Percentiles rank a stretch among this genome's conserved stretches.
Evolutionary conservation across 2,113 vertebrate genomes (phyloP).

Genomic region (Sylvia atricapilla): DNA sequence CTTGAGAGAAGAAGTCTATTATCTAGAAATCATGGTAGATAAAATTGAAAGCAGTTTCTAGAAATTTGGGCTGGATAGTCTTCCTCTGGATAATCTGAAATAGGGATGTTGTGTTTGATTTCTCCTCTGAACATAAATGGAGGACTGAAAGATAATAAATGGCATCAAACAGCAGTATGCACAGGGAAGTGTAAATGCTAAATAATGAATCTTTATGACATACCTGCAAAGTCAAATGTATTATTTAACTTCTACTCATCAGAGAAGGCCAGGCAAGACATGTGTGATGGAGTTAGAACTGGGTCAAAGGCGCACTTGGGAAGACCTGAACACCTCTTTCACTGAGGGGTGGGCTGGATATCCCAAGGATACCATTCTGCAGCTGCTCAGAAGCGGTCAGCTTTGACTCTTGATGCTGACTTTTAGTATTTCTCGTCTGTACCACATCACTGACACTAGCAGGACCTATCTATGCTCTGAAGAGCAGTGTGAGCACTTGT

Average conservation of each 20-base stretch:
- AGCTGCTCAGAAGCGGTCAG: neutral
- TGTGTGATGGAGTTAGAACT: neutral
- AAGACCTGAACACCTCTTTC: neutral
- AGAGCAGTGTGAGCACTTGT: neutral
- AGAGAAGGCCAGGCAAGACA: neutral
- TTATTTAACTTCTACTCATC: neutral
- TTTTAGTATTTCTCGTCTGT: neutral
- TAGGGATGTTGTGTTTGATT: neutral
- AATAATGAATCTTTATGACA: neutral
- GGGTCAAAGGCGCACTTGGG: neutral
- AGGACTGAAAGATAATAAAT: neutral
- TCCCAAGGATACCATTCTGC: neutral
- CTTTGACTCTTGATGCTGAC: neutral
- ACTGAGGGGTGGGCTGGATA: neutral
- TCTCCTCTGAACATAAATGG: neutral
- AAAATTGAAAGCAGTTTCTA: neutral
- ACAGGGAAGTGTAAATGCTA: neutral
- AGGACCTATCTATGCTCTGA: neutral
- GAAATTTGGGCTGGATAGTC: neutral
- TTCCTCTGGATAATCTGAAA: neutral
- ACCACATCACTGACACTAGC: neutral
- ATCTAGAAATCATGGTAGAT: neutral
- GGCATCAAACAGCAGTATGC: neutral
- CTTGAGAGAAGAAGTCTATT: neutral
- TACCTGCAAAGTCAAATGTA: neutral